A percentile compares a stretch with the other conserved stretches of the same genome.
These are phyloP conservation scores for Yponomeuta evonymella DNA, from an alignment of 2,888 invertebrate species.

Conservation along the genomic window DNA sequence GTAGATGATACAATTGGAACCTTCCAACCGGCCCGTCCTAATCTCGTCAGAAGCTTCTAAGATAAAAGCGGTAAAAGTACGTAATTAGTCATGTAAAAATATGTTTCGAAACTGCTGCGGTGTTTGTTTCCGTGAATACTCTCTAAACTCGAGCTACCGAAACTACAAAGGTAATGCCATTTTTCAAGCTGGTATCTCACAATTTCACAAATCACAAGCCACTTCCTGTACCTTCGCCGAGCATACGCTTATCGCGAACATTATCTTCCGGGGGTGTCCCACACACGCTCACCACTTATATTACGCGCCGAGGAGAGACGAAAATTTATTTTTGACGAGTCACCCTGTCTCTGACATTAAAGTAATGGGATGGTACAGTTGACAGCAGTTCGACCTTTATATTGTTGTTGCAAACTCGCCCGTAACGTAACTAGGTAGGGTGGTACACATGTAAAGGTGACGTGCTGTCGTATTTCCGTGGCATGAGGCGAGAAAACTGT, in stretches of 20 bases:
- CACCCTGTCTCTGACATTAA: conserved; percentile 2
- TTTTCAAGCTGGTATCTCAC: not conserved
- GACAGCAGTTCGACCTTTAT: not conserved
- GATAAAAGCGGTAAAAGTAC: no score
- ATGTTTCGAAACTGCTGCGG: no score
- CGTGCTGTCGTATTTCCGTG: not conserved
- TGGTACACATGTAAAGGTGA: no score
- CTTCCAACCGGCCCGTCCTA: no score
- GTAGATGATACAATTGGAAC: no score
- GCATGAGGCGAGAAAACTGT: not conserved
- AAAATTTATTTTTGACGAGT: conserved; percentile 12
- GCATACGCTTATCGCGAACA: not conserved
- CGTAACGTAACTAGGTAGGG: not conserved
- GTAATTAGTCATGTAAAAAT: no score
- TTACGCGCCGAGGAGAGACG: not conserved
- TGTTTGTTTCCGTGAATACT: no score
- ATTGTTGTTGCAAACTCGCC: not conserved
- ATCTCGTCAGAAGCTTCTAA: no score
- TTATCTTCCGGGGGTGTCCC: not conserved
- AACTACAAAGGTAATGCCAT: no score
- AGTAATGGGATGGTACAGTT: conserved; percentile 6
- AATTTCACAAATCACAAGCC: not conserved
- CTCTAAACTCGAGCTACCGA: no score
- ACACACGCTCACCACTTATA: conserved; percentile 1
- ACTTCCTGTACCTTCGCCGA: not conserved